Percentiles rank a stretch among this genome's conserved stretches.
Conservation (phyloP, 92 coral and sea anemone genomes). For the Parazoanthus atlanticus region DNA sequence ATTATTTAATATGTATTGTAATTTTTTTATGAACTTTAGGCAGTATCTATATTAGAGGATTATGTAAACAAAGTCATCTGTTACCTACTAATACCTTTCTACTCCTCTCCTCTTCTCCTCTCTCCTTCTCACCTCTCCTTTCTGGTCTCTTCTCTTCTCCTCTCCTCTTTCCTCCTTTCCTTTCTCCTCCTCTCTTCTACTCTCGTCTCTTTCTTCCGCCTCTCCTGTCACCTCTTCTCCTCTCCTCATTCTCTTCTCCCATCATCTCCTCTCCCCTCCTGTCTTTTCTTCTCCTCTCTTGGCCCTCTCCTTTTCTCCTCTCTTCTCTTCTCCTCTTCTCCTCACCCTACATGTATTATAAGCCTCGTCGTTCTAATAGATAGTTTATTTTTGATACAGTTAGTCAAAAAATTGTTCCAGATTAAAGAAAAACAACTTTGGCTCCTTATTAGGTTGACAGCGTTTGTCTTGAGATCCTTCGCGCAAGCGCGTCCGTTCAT, state of each 20-base stretch:
- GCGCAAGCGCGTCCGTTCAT: constrained; percentile 90
- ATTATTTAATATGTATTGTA: too few relatives aligned
- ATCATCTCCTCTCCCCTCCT: neutral
- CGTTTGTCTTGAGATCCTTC: constrained; percentile 95
- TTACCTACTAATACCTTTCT: neutral
- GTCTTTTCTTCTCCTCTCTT: neutral
- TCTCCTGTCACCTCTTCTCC: neutral
- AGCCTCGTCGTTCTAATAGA: neutral
- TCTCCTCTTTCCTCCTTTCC: neutral
- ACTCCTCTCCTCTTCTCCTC: too few relatives aligned
- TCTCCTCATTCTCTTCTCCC: too few relatives aligned
- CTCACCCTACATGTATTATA: too few relatives aligned
- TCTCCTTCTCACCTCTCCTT: too few relatives aligned
- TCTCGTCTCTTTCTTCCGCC: neutral
- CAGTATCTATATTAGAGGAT: too few relatives aligned
- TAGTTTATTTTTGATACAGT: too few relatives aligned
- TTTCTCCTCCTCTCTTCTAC: neutral
- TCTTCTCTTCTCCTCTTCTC: neutral
- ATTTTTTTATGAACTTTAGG: too few relatives aligned
- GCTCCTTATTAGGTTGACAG: constrained; percentile 78
- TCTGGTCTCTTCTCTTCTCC: neutral
- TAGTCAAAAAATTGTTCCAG: neutral
- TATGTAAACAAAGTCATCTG: too few relatives aligned
- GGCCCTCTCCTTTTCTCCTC: neutral
- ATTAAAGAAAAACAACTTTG: neutral